phyloP scores from a whole-genome alignment of 2,113 vertebrate species.

The Crotalus tigris region DNA sequence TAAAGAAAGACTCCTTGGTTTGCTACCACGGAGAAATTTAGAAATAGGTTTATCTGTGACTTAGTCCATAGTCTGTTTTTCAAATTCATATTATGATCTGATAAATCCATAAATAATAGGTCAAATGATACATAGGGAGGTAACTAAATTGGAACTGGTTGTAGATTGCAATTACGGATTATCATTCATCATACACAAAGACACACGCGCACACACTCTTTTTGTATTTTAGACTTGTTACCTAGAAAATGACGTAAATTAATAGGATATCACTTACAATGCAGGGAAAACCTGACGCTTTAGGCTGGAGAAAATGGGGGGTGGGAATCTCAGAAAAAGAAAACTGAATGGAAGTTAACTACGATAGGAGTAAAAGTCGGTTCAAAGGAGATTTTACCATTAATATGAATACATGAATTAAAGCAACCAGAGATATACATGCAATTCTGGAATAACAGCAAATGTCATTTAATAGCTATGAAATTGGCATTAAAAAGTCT shows the following conservation, averaged over 20 bases:
- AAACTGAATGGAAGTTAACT: neutral
- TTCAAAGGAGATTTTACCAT: neutral
- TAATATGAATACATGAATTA: neutral
- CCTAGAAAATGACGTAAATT: neutral
- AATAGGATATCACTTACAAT: neutral
- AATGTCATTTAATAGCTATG: neutral
- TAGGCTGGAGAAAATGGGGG: neutral
- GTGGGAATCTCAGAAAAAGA: neutral
- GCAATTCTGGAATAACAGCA: slow-evolving; percentile 7
- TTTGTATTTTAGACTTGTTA: neutral
- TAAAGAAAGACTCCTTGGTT: slow-evolving; percentile 20
- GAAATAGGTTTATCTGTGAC: slow-evolving; percentile 29
- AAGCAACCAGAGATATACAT: neutral
- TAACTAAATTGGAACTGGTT: neutral
- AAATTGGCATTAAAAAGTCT: neutral
- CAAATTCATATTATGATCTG: neutral
- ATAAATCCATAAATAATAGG: neutral
- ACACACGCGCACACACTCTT: neutral
- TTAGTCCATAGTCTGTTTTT: neutral
- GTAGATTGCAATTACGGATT: neutral
- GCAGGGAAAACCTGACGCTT: neutral
- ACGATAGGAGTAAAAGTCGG: neutral
- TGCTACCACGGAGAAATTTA: slow-evolving; percentile 18
- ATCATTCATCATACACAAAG: neutral
- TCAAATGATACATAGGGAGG: neutral